Conservation (phyloP, 1,140 invertebrate genomes). For the Drepana arcuata region DNA sequence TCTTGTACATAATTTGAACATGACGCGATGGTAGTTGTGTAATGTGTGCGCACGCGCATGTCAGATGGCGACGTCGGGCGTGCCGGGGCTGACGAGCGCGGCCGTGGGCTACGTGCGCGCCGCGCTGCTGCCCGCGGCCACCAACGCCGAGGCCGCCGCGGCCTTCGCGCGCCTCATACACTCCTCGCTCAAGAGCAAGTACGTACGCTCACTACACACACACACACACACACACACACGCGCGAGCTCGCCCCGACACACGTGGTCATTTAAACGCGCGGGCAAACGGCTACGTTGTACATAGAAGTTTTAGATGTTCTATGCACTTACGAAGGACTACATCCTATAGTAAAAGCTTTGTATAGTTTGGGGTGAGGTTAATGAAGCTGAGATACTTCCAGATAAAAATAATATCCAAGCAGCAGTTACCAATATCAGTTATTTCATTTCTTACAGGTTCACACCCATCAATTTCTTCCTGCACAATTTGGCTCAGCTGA, state of each 20-base stretch:
- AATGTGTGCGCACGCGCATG: constrained; percentile 17
- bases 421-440: too few species aligned
- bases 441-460: constrained; percentile 75
- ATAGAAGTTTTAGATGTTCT: too few species aligned
- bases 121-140: constrained; percentile 89
- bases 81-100: constrained; percentile 92
- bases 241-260: too few species aligned
- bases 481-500: constrained; percentile 95
- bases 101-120: constrained; percentile 94
- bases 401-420: too few species aligned
- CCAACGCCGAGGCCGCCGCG: constrained; percentile 95
- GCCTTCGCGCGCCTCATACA: constrained; percentile 94
- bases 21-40: background rate
- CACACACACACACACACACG: too few species aligned
- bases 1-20: too few species aligned
- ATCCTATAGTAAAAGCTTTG: too few species aligned
- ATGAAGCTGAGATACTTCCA: too few species aligned
- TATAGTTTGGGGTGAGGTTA: too few species aligned
- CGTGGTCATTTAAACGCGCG: too few species aligned
- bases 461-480: constrained; percentile 98
- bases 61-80: constrained; percentile 95
- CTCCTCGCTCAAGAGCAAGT: constrained; percentile 83
- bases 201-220: constrained; percentile 8
- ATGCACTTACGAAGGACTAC: too few species aligned
- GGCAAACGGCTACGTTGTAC: too few species aligned